A percentile compares a stretch with the other conserved stretches of the same genome.
phyloP scores from a whole-genome alignment of 2,113 vertebrate genomes.

The Strigops habroptila region DNA sequence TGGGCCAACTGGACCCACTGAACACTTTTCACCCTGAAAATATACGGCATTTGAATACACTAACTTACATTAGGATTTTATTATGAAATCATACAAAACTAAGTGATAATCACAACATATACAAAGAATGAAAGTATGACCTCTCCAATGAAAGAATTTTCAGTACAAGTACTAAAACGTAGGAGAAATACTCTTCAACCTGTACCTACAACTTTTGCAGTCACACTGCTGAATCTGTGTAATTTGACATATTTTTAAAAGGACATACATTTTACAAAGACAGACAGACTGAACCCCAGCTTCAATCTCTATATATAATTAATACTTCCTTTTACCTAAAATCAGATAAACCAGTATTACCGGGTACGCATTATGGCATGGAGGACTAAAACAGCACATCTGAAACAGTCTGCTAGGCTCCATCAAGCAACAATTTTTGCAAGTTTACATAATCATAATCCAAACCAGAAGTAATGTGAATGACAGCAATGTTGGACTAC shows the following conservation, averaged over 20 bases:
- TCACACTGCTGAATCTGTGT: background rate
- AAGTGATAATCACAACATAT: background rate
- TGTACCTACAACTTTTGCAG: fast-evolving
- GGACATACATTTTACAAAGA: background rate
- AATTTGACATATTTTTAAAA: background rate
- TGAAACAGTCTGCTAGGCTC: background rate
- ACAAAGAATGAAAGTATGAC: background rate
- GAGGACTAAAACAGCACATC: background rate
- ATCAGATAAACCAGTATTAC: background rate
- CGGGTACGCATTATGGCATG: background rate
- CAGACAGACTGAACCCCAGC: background rate
- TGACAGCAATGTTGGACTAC: background rate
- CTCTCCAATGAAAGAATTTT: background rate
- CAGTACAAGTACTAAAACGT: background rate
- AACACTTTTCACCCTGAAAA: conserved; percentile 75
- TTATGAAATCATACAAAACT: background rate
- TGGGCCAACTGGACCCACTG: conserved; percentile 60
- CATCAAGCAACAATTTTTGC: background rate
- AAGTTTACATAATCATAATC: background rate
- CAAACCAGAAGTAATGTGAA: background rate
- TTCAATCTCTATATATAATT: background rate
- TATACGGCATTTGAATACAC: background rate
- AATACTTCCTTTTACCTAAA: background rate
- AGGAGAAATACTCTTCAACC: background rate
- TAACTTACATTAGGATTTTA: background rate